Evolutionary conservation across 2,888 invertebrate genomes (phyloP), one percentile per base, ranked within the genome.

Genomic region (Spodoptera exigua): DNA sequence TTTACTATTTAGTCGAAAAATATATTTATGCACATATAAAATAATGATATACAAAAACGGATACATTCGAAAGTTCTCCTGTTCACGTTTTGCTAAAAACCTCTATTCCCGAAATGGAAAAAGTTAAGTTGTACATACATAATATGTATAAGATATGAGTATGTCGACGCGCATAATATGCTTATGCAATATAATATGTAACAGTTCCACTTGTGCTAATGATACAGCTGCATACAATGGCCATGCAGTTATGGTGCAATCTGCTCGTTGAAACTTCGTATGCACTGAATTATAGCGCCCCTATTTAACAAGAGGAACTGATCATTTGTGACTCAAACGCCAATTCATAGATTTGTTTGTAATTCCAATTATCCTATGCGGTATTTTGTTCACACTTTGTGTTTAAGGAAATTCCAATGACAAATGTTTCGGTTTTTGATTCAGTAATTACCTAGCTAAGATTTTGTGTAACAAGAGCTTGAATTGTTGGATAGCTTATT

Each of bases 321-420:
- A 79, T 79, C 80, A 80, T 52, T 60, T 61, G 60, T 80, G 79
- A 78, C 69, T 77, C 80, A 79, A 66, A 64, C 58, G 34, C 10
- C 51, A 54, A 74, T 61, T 63, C 52, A 62, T 40, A 35, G 49
- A 57, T 60, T 54, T 54, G 56, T 63, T 63, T 47, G 44, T 18
- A 27, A 57, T 68, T 71, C 53, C 44, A 45, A 53, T 35, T 44
- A 41, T 56, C 14, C 11, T 43, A 34, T 52, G 2, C 1, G 9
- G 5, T 49, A 51, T 49, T 57, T 60, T 34, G n/a, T n/a, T n/a
- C n/a, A 47, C 37, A 61, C 39, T 54, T 40, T 37, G 18, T 39
- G 27, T 39, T 9, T 44, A 7, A 14, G 39, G 35, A n/a, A 36
- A 36, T 16, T 36, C 36, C 5, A 12, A 16, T 41, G 45, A 40